Base-by-base conservation (phyloP, 2,113 vertebrate species). In the Ammodramus savannarum region DNA sequence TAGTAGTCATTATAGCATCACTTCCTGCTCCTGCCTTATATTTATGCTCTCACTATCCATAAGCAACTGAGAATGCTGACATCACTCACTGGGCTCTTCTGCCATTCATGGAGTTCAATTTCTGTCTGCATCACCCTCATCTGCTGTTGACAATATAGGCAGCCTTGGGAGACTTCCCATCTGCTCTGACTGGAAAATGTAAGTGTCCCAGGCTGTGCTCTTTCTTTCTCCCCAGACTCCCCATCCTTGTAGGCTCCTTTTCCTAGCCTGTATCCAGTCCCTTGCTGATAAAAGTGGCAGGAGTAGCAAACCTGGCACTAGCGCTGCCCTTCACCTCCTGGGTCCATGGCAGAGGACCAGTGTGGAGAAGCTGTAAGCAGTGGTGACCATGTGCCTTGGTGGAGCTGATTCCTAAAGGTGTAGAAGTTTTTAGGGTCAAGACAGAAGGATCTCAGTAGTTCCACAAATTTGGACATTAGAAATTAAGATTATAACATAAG, bases 41-140 rank as follows among this genome's bases (percentile, higher is more conserved):
- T 68, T 86, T 48, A 4, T 76, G n/a, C 13, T 62, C 14, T 80
- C 41, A 29, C 8, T 25, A 29, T 32, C 21, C 25, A 4, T 44
- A 66, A 74, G 31, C 25, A 48, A 1, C 13, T 46, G 41, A 54
- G 31, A 23, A 32, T 17, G 14, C 13, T 76, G 62, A 5, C 52
- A 80, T 58, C 39, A 13, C 22, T 84, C 19, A 3, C 10, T 49
- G 51, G 29, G 10, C 43, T 85, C 34, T 41, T 77, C 32, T 44
- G 41, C 65, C 49, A 29, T 66, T 61, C 36, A 23, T 1, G 0
- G 46, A 6, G 1, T 81, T 73, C 0, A 0, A 0, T 58, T 91
- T 95, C 39, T 78, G 48, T 59, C 61, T 74, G 32, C 62, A 21
- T 77, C 46, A 38, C 43, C 41, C 8, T 54, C 9, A 34, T 58